Evolutionary conservation across 2,888 invertebrate species (phyloP).

Genomic region (Caenorhabditis imperialis): DNA sequence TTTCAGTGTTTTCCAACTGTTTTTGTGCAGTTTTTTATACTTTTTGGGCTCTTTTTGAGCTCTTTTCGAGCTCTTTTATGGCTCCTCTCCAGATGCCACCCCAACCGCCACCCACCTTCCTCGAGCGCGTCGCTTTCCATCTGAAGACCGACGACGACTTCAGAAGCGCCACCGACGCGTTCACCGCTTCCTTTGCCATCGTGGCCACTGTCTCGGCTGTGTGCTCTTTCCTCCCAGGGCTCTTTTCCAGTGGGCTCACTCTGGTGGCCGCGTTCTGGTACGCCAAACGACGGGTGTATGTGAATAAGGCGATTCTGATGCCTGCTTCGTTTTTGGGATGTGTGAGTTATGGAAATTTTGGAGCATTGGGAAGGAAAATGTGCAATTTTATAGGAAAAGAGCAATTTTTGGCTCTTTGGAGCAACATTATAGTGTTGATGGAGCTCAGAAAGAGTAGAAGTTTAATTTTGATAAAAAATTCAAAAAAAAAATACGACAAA

Average conservation of each 20-base stretch:
- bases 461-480: too few species aligned
- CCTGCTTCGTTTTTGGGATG: slow-evolving; percentile 52
- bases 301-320: slow-evolving; percentile 24
- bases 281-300: background rate
- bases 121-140: slow-evolving; percentile 16
- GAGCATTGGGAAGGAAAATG: too few species aligned
- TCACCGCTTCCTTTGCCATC: slow-evolving; percentile 13
- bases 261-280: background rate
- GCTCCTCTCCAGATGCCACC: too few species aligned
- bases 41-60: background rate
- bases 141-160: slow-evolving; percentile 36
- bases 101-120: slow-evolving; percentile 28
- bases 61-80: too few species aligned
- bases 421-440: too few species aligned
- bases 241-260: background rate
- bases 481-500: too few species aligned
- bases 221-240: background rate
- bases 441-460: too few species aligned
- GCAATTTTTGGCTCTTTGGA: too few species aligned
- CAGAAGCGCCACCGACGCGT: slow-evolving; percentile 23
- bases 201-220: background rate
- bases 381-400: too few species aligned
- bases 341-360: too few species aligned
- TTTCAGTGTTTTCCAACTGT: background rate
- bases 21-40: background rate